Evolutionary conservation across 2,888 invertebrate species (phyloP).

Genomic region (Rhingia campestris): DNA sequence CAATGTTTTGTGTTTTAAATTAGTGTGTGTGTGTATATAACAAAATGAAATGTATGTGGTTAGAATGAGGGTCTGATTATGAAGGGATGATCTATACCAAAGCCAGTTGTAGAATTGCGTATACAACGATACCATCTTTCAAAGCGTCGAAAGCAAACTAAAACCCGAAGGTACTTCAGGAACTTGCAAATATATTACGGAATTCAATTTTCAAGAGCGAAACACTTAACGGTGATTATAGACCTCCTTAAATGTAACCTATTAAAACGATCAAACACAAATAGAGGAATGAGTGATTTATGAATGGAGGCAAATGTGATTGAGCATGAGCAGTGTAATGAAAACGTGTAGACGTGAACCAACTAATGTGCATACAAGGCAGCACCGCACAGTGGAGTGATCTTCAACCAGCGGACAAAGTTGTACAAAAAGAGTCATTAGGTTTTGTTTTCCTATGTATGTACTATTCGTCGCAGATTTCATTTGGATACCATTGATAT

Average conservation of each 20-base stretch:
- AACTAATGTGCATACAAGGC: background rate
- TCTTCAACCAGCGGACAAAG: constrained; percentile 3
- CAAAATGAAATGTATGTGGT: background rate
- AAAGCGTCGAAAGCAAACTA: background rate
- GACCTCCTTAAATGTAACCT: background rate
- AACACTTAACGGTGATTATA: no score
- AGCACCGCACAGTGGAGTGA: background rate
- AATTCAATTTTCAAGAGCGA: no score
- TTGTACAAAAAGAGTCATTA: background rate
- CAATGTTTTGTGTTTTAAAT: background rate
- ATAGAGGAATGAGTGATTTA: background rate
- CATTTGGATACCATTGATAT: background rate
- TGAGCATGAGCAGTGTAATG: constrained; percentile 1
- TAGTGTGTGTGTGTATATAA: constrained; percentile 5
- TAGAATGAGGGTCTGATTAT: constrained; percentile 10
- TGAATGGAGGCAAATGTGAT: background rate
- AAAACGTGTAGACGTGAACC: background rate
- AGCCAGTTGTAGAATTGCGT: constrained; percentile 31
- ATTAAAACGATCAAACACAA: background rate
- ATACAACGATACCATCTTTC: constrained; percentile 25
- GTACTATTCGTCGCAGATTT: background rate
- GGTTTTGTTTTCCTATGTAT: background rate
- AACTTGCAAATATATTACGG: no score
- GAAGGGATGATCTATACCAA: constrained; percentile 7
- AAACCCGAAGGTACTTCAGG: no score